Percentiles rank a stretch among this genome's conserved stretches.
Conservation (phyloP, 2,888 invertebrate species). For the Agonum fuliginosum region DNA sequence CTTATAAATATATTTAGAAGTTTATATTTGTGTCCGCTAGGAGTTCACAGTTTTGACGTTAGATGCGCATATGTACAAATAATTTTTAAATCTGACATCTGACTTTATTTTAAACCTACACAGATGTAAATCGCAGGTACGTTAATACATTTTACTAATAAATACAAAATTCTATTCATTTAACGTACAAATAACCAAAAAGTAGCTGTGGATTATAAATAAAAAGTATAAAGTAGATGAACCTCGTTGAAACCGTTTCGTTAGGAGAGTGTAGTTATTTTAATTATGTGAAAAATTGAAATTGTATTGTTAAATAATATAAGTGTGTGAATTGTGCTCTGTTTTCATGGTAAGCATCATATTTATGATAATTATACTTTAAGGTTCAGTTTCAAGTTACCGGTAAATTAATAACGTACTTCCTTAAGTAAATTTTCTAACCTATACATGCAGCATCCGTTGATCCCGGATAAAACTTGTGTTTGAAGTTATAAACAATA, state of each 20-base stretch:
- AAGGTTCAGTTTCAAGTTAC: conserved; percentile 14
- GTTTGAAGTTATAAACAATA: conserved; percentile 5
- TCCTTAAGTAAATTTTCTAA: conserved; percentile 31
- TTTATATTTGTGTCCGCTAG: conserved; percentile 28
- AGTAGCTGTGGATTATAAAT: background rate
- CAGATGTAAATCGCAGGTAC: conserved; percentile 43
- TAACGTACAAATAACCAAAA: conserved; percentile 26
- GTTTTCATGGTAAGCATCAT: background rate
- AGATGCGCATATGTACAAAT: conserved; percentile 36
- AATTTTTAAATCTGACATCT: conserved; percentile 52
- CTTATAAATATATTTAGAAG: background rate
- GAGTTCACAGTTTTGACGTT: conserved; percentile 42
- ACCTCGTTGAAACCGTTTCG: conserved; percentile 22
- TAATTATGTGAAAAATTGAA: conserved; percentile 45
- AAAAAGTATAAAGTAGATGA: background rate
- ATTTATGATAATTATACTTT: conserved; percentile 22
- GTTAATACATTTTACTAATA: conserved; percentile 19
- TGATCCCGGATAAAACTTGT: conserved; percentile 40
- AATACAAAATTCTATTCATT: background rate
- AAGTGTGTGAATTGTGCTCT: conserved; percentile 43
- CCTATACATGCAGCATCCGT: conserved; percentile 12
- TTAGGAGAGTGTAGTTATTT: conserved; percentile 40
- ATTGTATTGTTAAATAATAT: conserved; percentile 42
- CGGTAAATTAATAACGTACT: conserved; percentile 36
- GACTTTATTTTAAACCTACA: conserved; percentile 46